Base-by-base conservation (phyloP, 2,888 invertebrate species). In the Lysandra bellargus region DNA sequence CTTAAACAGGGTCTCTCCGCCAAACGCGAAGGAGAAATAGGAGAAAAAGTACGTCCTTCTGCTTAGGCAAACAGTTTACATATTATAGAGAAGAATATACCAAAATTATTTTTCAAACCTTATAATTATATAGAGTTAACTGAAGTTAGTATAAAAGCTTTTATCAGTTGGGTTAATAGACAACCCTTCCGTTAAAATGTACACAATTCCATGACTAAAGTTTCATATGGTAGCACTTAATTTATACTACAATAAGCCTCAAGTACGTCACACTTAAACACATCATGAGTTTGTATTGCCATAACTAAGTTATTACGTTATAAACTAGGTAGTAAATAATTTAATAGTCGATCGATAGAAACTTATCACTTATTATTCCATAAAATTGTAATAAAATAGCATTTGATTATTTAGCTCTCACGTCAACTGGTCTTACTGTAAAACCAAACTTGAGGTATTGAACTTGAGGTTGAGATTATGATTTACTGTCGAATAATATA, bases 291-390 rank as follows among this genome's bases (percentile, higher is more conserved):
- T 61, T 61, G 23, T 61, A 61, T 30, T 33, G 33, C 33, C 37
- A 37, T 33, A 69, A 69, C 69, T 69, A 69, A 30, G 33, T 69
- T 69, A 37, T 37, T 37, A 69, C 69, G 33, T 69, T 69, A 69
- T 37, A 69, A 69, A 17, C 33, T 37, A 33, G 12, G 69, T 33
- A 12, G 69, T 69, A 14, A 69, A 69, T 69, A 33, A 33, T 69
- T 69, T 69, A 17, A 69, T 5, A 69, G 33, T 69, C 7, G 33
- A 69, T 69, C 14, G 69, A 69, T 37, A 64, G 33, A 69, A 57
- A 69, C 33, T 33, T 69, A 69, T 37, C 69, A 30, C 9, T 37
- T 17, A 69, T 69, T 69, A 17, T 33, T 17, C 5, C 5, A 69
- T 17, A 14, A 69, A 69, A 69, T 69, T 23, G 30, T 64, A 64